phyloP scores from a whole-genome alignment of 2,888 invertebrate genomes.

The Cerastoderma edule region DNA sequence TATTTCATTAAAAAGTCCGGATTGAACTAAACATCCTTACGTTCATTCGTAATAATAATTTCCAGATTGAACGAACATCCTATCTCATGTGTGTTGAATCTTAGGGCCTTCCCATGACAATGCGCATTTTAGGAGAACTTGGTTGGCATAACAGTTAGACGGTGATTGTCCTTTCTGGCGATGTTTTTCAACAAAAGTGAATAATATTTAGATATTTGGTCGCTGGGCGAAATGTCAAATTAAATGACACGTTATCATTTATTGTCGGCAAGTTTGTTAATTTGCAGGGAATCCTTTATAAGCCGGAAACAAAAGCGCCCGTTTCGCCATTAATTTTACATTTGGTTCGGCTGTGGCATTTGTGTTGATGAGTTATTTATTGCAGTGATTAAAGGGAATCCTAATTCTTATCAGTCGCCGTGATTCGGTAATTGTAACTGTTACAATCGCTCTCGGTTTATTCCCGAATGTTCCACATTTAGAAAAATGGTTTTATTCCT shows the following conservation, averaged over 20 bases:
- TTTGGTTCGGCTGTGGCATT: background rate
- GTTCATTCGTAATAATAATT: too few relatives aligned
- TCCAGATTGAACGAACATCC: too few relatives aligned
- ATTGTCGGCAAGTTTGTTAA: conserved; percentile 17
- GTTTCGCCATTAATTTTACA: conserved; percentile 15
- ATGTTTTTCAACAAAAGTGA: conserved; percentile 5
- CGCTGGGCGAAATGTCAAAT: conserved; percentile 16
- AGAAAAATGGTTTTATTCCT: background rate
- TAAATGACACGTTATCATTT: conserved; percentile 23
- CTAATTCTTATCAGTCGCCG: background rate
- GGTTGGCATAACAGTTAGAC: too few relatives aligned
- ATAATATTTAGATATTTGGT: conserved; percentile 25
- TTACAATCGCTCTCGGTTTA: background rate
- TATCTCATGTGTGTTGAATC: too few relatives aligned
- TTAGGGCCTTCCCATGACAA: too few relatives aligned
- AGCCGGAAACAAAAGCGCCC: background rate
- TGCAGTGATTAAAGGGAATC: background rate
- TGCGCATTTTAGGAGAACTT: too few relatives aligned
- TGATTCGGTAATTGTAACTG: background rate
- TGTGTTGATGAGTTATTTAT: too few relatives aligned
- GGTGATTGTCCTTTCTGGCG: too few relatives aligned
- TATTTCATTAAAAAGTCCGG: too few relatives aligned
- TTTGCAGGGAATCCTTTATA: conserved; percentile 17
- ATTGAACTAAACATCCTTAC: too few relatives aligned
- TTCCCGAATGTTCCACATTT: background rate